Evolutionary conservation across 2,797 vertebrate genomes (phyloP).

Genomic region (Urosaurus nigricauda): DNA sequence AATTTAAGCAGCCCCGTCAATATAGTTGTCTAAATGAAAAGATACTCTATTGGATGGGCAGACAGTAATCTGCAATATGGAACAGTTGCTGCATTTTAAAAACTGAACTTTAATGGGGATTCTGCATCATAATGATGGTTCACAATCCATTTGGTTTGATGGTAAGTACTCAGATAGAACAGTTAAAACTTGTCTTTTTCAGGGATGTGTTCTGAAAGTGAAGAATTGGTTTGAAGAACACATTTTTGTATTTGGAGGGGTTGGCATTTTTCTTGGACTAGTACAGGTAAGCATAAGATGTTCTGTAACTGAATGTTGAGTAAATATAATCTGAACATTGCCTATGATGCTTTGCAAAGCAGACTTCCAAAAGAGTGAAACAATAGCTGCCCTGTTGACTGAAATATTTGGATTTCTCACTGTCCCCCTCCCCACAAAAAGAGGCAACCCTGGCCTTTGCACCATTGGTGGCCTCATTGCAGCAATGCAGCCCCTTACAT

Average conservation of each 20-base stretch:
- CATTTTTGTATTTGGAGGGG: conserved; percentile 29
- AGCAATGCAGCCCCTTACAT: neutral
- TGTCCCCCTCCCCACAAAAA: too few species aligned
- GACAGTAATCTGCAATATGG: neutral
- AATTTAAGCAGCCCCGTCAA: neutral
- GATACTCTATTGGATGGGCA: too few species aligned
- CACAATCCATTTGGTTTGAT: neutral
- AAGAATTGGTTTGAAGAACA: conserved; percentile 41
- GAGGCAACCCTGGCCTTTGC: neutral
- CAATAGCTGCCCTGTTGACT: neutral
- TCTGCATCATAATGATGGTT: neutral
- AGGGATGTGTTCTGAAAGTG: conserved; percentile 58
- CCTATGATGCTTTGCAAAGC: neutral
- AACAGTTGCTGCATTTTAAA: neutral
- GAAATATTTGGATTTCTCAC: neutral
- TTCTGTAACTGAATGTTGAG: neutral
- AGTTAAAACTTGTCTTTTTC: neutral
- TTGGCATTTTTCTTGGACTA: conserved; percentile 31
- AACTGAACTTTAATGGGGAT: neutral
- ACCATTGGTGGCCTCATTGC: neutral
- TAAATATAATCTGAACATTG: neutral
- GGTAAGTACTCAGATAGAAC: too few species aligned
- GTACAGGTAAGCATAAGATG: conserved; percentile 39
- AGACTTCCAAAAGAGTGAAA: neutral
- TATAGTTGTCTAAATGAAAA: neutral